Percentiles rank a stretch among this genome's conserved stretches.
Evolutionary conservation across 1,140 invertebrate genomes (phyloP).

Genomic region (Solenopsis fugax): DNA sequence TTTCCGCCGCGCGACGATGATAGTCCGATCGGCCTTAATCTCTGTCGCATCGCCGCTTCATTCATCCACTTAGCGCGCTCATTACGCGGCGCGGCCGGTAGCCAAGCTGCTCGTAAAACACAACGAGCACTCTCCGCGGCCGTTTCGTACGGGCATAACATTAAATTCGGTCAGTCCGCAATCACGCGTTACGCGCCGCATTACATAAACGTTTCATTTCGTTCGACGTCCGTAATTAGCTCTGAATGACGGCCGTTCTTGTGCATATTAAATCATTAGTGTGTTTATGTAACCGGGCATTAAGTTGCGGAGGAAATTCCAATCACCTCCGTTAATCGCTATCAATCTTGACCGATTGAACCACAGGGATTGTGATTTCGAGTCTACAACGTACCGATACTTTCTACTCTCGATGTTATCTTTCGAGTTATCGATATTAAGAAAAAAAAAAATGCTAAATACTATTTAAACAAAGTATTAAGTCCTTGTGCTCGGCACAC

Average conservation of each 20-base stretch:
- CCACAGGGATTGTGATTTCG: slow-evolving; percentile 27
- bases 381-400: slow-evolving; percentile 13
- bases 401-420: slow-evolving; percentile 17
- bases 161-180: slow-evolving; percentile 65
- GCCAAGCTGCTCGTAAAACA: slow-evolving; percentile 58
- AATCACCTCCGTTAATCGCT: slow-evolving; percentile 27
- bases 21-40: slow-evolving; percentile 37
- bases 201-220: slow-evolving; percentile 63
- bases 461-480: slow-evolving; percentile 4
- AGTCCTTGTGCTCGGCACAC: not conserved
- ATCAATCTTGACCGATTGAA: slow-evolving; percentile 22
- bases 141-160: slow-evolving; percentile 45
- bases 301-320: slow-evolving; percentile 56
- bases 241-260: slow-evolving; percentile 39
- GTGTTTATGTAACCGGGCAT: slow-evolving; percentile 54
- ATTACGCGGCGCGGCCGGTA: slow-evolving; percentile 47
- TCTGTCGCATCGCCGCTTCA: slow-evolving; percentile 34
- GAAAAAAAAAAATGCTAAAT: not conserved
- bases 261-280: slow-evolving; percentile 62
- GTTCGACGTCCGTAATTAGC: slow-evolving; percentile 55
- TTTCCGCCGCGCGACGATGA: slow-evolving; percentile 27
- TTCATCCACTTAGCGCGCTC: slow-evolving; percentile 53
- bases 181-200: slow-evolving; percentile 50
- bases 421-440: not conserved
- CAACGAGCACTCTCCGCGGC: slow-evolving; percentile 14